These are phyloP conservation scores for Fistularia commersonii DNA, from an alignment of 2,797 vertebrate species.

Conservation along the genomic window DNA sequence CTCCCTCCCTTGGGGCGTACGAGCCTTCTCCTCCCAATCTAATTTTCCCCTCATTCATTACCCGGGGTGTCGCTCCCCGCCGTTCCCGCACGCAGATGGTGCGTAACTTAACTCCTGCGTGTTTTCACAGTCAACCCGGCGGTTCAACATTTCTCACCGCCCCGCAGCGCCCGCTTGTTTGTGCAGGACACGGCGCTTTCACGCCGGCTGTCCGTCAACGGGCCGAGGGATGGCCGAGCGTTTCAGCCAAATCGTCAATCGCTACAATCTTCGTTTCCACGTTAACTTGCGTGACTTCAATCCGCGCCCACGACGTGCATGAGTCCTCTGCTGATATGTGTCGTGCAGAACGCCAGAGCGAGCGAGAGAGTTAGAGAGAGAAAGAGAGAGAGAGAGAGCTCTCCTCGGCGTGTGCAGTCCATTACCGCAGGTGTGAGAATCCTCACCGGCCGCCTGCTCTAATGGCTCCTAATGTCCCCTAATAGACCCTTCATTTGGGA, in stretches of 20 bases:
- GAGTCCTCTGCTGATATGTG: no score
- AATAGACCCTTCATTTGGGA: conserved; percentile 34
- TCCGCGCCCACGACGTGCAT: no score
- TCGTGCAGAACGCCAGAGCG: no score
- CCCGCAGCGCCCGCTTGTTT: conserved; percentile 26
- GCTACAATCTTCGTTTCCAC: no score
- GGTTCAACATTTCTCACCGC: conserved; percentile 54
- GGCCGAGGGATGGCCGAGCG: neutral
- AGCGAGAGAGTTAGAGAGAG: no score
- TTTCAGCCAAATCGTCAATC: no score
- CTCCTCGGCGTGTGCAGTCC: conserved; percentile 10
- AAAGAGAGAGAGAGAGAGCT: neutral
- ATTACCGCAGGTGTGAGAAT: conserved; percentile 56
- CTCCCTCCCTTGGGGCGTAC: no score
- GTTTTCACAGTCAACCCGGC: conserved; percentile 77
- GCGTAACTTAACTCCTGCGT: conserved; percentile 63
- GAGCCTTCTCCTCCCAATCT: conserved; percentile 2
- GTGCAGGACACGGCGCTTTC: conserved; percentile 10
- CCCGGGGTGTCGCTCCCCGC: conserved; percentile 33
- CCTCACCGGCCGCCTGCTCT: conserved; percentile 35
- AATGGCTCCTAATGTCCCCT: conserved; percentile 54
- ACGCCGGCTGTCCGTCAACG: neutral
- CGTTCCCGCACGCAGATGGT: conserved; percentile 50
- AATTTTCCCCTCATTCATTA: conserved; percentile 23
- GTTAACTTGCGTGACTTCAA: no score